Percentiles rank a stretch among this genome's conserved stretches.
Evolutionary conservation across 92 coral and sea anemone genomes (phyloP).

Genomic region (Porites lobata): DNA sequence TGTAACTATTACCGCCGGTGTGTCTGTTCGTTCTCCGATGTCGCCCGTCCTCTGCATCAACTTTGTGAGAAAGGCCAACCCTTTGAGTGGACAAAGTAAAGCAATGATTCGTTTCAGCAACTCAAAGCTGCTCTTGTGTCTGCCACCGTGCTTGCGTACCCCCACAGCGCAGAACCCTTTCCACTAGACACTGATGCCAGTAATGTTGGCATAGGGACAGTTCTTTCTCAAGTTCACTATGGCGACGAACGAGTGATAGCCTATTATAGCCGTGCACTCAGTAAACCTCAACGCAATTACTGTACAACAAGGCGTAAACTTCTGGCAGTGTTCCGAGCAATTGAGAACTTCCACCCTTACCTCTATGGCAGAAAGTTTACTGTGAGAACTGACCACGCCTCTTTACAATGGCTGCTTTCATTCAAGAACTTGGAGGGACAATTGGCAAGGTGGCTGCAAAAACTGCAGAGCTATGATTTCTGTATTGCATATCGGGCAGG

Average conservation of each 20-base stretch:
- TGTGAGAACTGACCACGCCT: constrained; percentile 66
- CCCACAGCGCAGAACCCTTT: constrained; percentile 20
- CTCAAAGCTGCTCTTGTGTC: constrained; percentile 42
- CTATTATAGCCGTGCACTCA: constrained; percentile 53
- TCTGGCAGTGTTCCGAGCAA: constrained; percentile 46
- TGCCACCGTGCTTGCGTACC: constrained; percentile 34
- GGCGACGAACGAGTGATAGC: constrained; percentile 58
- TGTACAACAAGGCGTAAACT: constrained; percentile 63
- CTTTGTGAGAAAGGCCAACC: constrained; percentile 42
- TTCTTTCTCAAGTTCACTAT: constrained; percentile 23
- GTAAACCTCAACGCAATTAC: constrained; percentile 57
- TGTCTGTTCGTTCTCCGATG: not conserved
- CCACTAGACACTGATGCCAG: constrained; percentile 51
- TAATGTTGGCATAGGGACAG: constrained; percentile 37
- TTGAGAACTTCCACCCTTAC: constrained; percentile 63
- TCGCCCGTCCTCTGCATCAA: constrained; percentile 26
- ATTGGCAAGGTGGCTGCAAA: constrained; percentile 64
- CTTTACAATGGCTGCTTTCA: constrained; percentile 53
- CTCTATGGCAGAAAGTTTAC: constrained; percentile 69
- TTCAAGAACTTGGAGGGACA: constrained; percentile 71
- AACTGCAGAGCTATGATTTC: constrained; percentile 47
- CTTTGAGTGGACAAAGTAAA: constrained; percentile 35
- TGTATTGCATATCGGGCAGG: not conserved
- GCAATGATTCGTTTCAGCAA: constrained; percentile 31
- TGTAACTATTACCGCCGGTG: constrained; percentile 19